Conservation (phyloP, 2,888 invertebrate species). For the Carterocephalus palaemon region DNA sequence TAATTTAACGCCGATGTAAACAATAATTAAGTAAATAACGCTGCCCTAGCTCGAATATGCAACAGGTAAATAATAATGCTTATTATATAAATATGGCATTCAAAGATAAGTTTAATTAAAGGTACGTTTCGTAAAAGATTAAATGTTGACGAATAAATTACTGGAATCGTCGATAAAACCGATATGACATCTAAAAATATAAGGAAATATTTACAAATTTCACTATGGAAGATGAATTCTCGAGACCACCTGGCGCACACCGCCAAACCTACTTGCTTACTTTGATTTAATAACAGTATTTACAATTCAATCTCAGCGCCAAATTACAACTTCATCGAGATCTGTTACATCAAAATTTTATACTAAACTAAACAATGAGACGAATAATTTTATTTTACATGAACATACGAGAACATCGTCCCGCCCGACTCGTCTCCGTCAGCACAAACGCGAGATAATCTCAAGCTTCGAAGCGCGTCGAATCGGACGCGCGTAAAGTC, state of each 20-base stretch:
- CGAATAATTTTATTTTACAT: slow-evolving; percentile 42
- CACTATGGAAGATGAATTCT: slow-evolving; percentile 75
- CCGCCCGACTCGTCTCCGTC: slow-evolving; percentile 27
- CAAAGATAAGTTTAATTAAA: slow-evolving; percentile 71
- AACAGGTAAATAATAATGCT: slow-evolving; percentile 63
- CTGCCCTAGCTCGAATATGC: slow-evolving; percentile 36
- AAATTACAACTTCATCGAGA: slow-evolving; percentile 57
- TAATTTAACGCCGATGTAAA: slow-evolving; percentile 43
- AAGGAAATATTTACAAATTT: slow-evolving; percentile 77
- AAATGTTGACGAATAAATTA: slow-evolving; percentile 74
- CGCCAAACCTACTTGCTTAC: slow-evolving; percentile 60
- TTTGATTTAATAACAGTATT: slow-evolving; percentile 70
- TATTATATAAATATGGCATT: slow-evolving; percentile 78
- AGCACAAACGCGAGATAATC: slow-evolving; percentile 39
- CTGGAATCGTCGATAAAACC: slow-evolving; percentile 68
- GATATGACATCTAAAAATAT: slow-evolving; percentile 53
- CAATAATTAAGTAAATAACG: slow-evolving; percentile 39
- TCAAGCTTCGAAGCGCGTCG: slow-evolving; percentile 28
- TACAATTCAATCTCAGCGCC: slow-evolving; percentile 66
- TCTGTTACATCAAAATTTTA: slow-evolving; percentile 47
- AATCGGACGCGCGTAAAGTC: slow-evolving; percentile 19
- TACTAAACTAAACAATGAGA: slow-evolving; percentile 44
- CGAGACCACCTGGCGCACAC: slow-evolving; percentile 55
- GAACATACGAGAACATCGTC: slow-evolving; percentile 29
- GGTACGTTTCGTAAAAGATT: slow-evolving; percentile 73